Evolutionary conservation across 2,113 vertebrate species (phyloP).

Genomic region (Phylloscopus whistleri): DNA sequence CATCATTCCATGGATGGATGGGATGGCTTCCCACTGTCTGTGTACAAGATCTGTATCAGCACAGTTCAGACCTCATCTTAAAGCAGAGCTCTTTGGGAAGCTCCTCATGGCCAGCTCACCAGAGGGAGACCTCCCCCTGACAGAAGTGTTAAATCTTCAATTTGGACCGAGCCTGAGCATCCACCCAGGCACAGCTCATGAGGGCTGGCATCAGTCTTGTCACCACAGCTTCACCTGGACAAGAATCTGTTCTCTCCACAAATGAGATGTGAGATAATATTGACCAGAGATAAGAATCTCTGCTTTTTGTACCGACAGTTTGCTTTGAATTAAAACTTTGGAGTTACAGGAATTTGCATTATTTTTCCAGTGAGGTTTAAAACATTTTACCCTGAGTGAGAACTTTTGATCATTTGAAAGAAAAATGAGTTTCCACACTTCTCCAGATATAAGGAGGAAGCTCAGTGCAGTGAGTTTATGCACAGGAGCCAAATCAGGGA

Average conservation of each 20-base stretch:
- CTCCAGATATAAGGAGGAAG: background rate
- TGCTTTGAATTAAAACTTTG: background rate
- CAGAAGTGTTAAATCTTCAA: background rate
- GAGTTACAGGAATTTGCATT: background rate
- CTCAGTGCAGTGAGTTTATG: background rate
- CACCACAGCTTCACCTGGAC: background rate
- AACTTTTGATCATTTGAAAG: background rate
- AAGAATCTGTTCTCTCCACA: background rate
- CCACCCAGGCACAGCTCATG: background rate
- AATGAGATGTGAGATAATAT: background rate
- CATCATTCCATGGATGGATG: background rate
- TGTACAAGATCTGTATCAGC: background rate
- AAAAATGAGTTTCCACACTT: background rate
- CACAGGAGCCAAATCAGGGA: background rate
- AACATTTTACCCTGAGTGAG: background rate
- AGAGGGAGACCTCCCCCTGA: background rate
- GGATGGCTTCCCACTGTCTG: background rate
- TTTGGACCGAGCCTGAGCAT: background rate
- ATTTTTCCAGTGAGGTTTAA: background rate
- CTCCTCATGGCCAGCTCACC: background rate
- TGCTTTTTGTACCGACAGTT: background rate
- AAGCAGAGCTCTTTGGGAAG: background rate
- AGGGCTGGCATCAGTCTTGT: rapidly evolving
- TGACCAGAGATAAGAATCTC: background rate
- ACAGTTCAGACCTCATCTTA: background rate